A percentile compares a stretch with the other conserved stretches of the same genome.
Conservation (phyloP, 1,140 invertebrate genomes). For the Megalonaias nervosa region DNA sequence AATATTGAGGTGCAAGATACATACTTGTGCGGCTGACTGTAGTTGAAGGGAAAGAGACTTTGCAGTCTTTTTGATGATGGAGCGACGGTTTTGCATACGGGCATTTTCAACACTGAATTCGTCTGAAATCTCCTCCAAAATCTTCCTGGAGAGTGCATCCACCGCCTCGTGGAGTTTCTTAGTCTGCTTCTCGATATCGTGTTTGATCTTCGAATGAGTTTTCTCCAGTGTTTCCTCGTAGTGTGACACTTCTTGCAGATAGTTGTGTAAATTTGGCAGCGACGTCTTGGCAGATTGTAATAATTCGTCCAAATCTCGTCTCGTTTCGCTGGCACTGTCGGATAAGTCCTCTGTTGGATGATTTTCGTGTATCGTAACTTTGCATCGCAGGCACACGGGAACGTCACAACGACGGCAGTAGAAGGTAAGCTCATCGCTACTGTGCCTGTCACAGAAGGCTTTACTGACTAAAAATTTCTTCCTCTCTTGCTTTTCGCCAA, state of each 20-base stretch:
- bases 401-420: constrained; percentile 28
- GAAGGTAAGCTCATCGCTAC: constrained; percentile 31
- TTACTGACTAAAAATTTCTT: constrained; percentile 29
- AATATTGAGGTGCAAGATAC: not conserved
- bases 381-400: constrained; percentile 31
- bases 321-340: constrained; percentile 23
- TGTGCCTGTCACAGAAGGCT: constrained; percentile 32
- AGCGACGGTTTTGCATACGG: constrained; percentile 15
- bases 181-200: constrained; percentile 26
- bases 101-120: constrained; percentile 32
- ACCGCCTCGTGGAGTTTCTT: constrained; percentile 25
- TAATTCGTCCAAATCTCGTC: not conserved
- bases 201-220: constrained; percentile 20
- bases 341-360: constrained; percentile 26
- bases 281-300: constrained; percentile 14
- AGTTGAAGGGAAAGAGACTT: constrained; percentile 28
- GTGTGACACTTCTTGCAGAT: constrained; percentile 24
- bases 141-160: constrained; percentile 22
- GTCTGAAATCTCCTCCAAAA: constrained; percentile 26
- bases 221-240: constrained; percentile 32
- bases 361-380: constrained; percentile 30
- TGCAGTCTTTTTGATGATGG: constrained; percentile 27
- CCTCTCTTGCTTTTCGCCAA: constrained; percentile 28
- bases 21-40: constrained; percentile 32
- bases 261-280: constrained; percentile 30